A percentile compares a stretch with the other conserved stretches of the same genome.
Conservation (phyloP, 1,140 invertebrate genomes). For the Gonioctena quinquepunctata region DNA sequence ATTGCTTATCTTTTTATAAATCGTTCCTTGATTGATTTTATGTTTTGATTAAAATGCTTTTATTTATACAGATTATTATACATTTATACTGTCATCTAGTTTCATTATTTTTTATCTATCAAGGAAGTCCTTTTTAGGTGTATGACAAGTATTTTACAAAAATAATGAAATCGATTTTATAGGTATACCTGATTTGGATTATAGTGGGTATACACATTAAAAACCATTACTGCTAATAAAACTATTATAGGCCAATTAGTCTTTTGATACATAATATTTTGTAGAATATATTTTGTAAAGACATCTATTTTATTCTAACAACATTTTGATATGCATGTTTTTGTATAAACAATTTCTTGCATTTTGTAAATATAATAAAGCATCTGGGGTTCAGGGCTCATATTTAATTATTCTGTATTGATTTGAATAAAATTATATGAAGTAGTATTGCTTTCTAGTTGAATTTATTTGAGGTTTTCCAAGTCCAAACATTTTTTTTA, state of each 20-base stretch:
- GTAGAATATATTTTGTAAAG: slow-evolving; percentile 45
- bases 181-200: slow-evolving; percentile 19
- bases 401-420: slow-evolving; percentile 35
- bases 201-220: neutral
- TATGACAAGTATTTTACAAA: slow-evolving; percentile 15
- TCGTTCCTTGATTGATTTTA: neutral
- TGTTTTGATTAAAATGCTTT: slow-evolving; percentile 7
- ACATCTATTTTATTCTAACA: slow-evolving; percentile 35
- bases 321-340: slow-evolving; percentile 42
- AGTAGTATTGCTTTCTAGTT: too few relatives aligned
- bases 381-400: slow-evolving; percentile 38
- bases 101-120: neutral
- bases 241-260: slow-evolving; percentile 26
- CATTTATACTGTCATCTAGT: neutral
- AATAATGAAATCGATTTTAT: slow-evolving; percentile 18
- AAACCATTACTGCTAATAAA: slow-evolving; percentile 3
- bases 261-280: slow-evolving; percentile 41
- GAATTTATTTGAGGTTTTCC: too few relatives aligned
- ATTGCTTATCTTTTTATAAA: slow-evolving; percentile 6
- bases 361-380: slow-evolving; percentile 36
- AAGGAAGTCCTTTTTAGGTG: neutral
- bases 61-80: slow-evolving; percentile 16
- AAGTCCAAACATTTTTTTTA: too few relatives aligned
- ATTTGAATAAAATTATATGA: slow-evolving; percentile 39
- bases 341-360: slow-evolving; percentile 37